phyloP scores from a whole-genome alignment of 2,888 invertebrate genomes.

The Sympetrum striolatum region DNA sequence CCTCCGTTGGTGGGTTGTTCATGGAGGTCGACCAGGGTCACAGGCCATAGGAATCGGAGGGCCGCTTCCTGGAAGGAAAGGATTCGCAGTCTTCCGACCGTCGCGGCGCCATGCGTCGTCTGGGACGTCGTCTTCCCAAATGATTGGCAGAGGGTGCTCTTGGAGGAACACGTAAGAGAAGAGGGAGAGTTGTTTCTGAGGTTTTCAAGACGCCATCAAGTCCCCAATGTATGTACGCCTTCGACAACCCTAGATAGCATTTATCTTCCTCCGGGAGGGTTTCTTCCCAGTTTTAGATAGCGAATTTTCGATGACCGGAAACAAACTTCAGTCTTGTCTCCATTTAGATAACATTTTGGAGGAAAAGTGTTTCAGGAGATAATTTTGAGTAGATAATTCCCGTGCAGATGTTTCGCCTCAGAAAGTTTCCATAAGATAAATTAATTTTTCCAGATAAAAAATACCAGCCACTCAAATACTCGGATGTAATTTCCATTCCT shows the following conservation, averaged over 20 bases:
- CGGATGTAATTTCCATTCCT: too few species aligned
- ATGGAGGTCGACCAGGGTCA: not conserved
- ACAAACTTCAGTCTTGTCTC: not conserved
- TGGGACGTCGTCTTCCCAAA: not conserved
- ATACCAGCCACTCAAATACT: too few species aligned
- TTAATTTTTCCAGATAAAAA: too few species aligned
- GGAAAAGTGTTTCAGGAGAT: not conserved
- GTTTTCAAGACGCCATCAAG: not conserved
- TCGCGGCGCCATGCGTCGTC: not conserved
- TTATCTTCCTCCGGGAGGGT: not conserved
- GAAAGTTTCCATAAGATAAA: not conserved
- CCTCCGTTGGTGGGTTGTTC: not conserved
- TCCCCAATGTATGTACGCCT: not conserved
- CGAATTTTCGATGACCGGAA: not conserved
- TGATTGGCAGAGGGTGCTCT: slow-evolving; percentile 2
- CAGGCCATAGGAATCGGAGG: not conserved
- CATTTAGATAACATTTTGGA: not conserved
- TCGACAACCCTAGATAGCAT: not conserved
- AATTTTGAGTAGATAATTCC: not conserved
- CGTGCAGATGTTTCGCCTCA: not conserved
- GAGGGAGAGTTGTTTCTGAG: not conserved
- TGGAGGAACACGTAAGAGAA: not conserved
- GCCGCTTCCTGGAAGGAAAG: not conserved
- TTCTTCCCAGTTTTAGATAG: not conserved
- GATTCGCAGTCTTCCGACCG: not conserved